Base-by-base conservation (phyloP, 92 coral and sea anemone genomes). In the Galaxea fascicularis region DNA sequence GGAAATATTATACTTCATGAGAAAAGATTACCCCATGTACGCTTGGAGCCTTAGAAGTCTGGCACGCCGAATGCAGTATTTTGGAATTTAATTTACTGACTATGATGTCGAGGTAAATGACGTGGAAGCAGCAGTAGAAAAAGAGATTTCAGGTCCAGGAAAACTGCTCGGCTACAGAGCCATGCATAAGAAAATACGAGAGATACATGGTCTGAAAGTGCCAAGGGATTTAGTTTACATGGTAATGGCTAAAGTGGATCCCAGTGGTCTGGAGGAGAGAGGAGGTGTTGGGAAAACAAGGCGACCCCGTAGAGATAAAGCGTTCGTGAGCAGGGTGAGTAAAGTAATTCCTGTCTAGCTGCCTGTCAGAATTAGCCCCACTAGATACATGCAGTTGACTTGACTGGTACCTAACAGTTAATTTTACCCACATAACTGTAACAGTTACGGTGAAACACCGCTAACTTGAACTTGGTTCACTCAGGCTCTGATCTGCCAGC, bases 221-320 rank as follows among this genome's bases (percentile, higher is more conserved):
- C 80, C 68, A 56, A 57, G 80, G n/a, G 35, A 76, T 17, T 60
- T 76, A 68, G 22, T 76, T 13, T 56, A 75, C 65, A 26, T n/a
- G 15, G 44, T 46, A 20, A 73, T 73, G 62, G 39, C 53, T 6
- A 18, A 73, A 12, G 57, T 73, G 16, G 67, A 75, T 75, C 80
- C 80, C 47, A 4, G 25, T 53, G 80, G 80, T 53, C 80, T 75
- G 22, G 66, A 53, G 41, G 66, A 53, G 17, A 22, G 66, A 22
- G 26, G 64, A 15, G 78, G 60, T 47, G 49, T 68, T 8, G 45
- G 74, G 52, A 12, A 24, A 26, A 20, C 47, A 12, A 68, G 29
- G 45, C 74, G 74, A 24, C 12, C 47, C 74, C 44, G 20, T 0
- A 73, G 56, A 46, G 62, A 14, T 73, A 21, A 21, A 60, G 28